Percentiles rank a stretch among this genome's conserved stretches.
Evolutionary conservation across 1,140 invertebrate genomes (phyloP).

Genomic region (Ruditapes philippinarum): DNA sequence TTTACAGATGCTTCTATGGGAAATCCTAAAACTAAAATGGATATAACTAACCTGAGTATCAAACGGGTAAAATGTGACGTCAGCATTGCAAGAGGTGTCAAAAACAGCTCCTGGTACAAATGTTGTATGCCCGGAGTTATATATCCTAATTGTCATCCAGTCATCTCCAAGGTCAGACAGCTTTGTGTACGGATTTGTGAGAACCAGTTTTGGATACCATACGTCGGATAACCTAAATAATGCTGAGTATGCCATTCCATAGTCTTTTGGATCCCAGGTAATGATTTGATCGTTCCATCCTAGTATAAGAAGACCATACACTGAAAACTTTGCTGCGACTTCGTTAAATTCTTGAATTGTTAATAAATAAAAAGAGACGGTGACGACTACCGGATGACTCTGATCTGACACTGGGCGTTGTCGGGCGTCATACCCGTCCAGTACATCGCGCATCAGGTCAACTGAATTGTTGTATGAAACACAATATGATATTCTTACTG

Average conservation of each 20-base stretch:
- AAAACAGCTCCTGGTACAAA: no score
- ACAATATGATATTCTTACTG: no score
- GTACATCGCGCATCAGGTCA: background rate
- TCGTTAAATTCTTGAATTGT: background rate
- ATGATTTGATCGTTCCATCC: background rate
- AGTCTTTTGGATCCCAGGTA: background rate
- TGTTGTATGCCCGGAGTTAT: no score
- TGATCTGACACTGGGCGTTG: background rate
- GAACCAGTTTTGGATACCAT: no score
- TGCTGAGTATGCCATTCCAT: background rate
- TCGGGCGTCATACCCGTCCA: background rate
- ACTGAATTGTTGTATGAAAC: background rate
- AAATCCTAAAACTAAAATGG: no score
- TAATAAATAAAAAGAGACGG: background rate
- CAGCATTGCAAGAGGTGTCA: no score
- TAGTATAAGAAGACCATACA: background rate
- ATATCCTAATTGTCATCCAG: no score
- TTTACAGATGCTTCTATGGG: no score
- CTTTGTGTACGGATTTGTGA: no score
- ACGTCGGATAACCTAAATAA: slow-evolving; percentile 1
- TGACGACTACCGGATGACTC: background rate
- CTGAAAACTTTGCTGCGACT: background rate
- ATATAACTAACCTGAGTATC: no score
- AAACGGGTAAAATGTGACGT: no score
- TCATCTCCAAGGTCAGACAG: no score